Percentiles rank a stretch among this genome's conserved stretches.
Conservation (phyloP, 2,113 vertebrate genomes). For the Tyrannus savana region DNA sequence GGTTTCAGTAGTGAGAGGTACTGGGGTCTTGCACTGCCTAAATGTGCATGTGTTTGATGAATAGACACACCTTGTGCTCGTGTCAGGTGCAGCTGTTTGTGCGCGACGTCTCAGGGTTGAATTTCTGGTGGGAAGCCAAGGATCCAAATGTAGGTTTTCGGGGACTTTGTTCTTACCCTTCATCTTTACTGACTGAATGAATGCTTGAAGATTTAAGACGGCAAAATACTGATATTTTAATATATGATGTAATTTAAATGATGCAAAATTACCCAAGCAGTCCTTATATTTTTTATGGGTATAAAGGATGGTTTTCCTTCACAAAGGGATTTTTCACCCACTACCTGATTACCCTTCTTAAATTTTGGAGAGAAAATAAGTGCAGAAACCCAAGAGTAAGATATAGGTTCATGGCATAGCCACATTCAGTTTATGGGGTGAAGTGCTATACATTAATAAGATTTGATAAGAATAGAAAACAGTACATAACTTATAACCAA, state of each 20-base stretch:
- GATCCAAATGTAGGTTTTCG: background rate
- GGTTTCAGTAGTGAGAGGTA: background rate
- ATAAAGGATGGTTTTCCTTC: background rate
- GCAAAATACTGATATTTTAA: background rate
- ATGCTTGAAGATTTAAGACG: background rate
- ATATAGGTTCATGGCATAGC: background rate
- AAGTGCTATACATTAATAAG: background rate
- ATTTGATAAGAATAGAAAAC: background rate
- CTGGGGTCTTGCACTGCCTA: background rate
- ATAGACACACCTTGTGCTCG: background rate
- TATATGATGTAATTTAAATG: background rate
- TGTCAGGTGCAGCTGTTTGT: background rate
- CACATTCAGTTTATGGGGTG: background rate
- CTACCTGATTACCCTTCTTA: background rate
- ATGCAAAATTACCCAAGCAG: rapidly evolving
- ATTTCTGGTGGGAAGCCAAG: background rate
- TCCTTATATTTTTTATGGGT: background rate
- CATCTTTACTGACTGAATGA: background rate
- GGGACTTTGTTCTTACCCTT: background rate
- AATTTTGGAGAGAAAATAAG: background rate
- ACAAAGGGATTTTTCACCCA: background rate
- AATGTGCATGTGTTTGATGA: background rate
- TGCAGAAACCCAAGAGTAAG: background rate
- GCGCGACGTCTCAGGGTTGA: background rate
- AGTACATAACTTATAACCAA: background rate